Evolutionary conservation across 2,888 invertebrate genomes (phyloP), one percentile per base, ranked within the genome.

Genomic region (Euplexia lucipara): DNA sequence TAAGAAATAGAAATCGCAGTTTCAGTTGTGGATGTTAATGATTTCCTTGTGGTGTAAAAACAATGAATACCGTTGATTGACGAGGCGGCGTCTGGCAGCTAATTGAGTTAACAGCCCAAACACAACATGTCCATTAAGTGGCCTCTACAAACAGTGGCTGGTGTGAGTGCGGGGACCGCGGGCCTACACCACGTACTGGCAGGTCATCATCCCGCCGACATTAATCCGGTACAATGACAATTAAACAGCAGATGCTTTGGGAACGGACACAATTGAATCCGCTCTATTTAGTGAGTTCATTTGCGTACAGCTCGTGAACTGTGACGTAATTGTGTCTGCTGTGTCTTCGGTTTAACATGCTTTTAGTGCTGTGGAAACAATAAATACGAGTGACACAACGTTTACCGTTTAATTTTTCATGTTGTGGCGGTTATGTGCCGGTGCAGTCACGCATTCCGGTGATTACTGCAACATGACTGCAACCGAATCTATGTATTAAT

Each of bases 61-160:
- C 93, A 92, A 92, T 90, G 90, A 88, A 78, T 79, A 78, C 85
- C 83, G 88, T 91, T 91, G 89, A 92, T 89, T 88, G 87, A 85
- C 82, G 84, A 79, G 83, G 82, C 78, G 80, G 78, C 83, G 86
- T 83, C 84, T 86, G 88, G 79, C 79, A 81, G 87, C 90, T 95
- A 94, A 95, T 94, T 91, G 83, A 93, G 93, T 94, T 93, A 94
- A 91, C 94, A 90, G 86, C 73, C 85, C 78, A 85, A 90, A 92
- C 93, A 94, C 86, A 91, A 86, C 90, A 90, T 91, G 83, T 91
- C 92, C 93, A 95, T 94, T 94, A 94, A 84, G 84, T 85, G 69
- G 70, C 53, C 82, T 87, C 81, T 78, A 87, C 87, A 90, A 91
- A 91, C 86, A 90, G 74, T 78, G 82, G 64, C 69, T 71, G 68